A percentile compares a stretch with the other conserved stretches of the same genome.
These are phyloP conservation scores for Orussus abietinus DNA, from an alignment of 1,140 invertebrate species.

Conservation along the genomic window DNA sequence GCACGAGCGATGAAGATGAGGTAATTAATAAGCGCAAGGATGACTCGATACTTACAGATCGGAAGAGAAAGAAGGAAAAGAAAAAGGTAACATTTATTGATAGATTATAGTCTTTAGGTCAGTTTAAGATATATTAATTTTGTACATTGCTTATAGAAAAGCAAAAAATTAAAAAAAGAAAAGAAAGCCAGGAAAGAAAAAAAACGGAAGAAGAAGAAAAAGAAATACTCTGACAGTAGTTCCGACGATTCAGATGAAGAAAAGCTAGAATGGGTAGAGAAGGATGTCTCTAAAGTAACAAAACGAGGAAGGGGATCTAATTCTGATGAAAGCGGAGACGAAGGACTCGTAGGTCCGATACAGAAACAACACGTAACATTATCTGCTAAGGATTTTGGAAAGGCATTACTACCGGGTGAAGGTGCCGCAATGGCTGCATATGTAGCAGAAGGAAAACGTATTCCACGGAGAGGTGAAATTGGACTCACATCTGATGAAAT, in stretches of 20 bases:
- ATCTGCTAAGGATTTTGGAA: constrained; percentile 79
- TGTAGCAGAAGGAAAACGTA: constrained; percentile 97
- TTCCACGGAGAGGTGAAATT: constrained; percentile 97
- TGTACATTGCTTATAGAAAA: constrained; percentile 35
- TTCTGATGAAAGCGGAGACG: constrained; percentile 55
- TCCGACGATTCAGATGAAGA: constrained; percentile 38
- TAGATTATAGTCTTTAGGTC: constrained; percentile 21
- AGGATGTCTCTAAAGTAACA: constrained; percentile 44
- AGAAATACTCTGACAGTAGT: constrained; percentile 34
- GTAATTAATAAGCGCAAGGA: constrained; percentile 51
- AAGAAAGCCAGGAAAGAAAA: constrained; percentile 48
- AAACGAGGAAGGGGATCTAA: constrained; percentile 30
- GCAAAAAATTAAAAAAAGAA: constrained; percentile 53
- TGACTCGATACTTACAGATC: constrained; percentile 56
- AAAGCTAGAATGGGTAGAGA: constrained; percentile 68
- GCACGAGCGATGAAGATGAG: constrained; percentile 52
- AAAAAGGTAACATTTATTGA: constrained; percentile 55
- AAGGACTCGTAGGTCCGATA: constrained; percentile 66
- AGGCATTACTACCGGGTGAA: constrained; percentile 89
- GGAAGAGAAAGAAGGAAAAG: constrained; percentile 59
- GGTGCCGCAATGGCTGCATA: constrained; percentile 98
- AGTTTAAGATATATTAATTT: constrained; percentile 8
- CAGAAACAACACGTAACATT: constrained; percentile 68
- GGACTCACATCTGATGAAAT: constrained; percentile 97
- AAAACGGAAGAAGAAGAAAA: constrained; percentile 44